Evolutionary conservation across 2,888 invertebrate genomes (phyloP), one percentile per base, ranked within the genome.

Genomic region (Catocala nupta): DNA sequence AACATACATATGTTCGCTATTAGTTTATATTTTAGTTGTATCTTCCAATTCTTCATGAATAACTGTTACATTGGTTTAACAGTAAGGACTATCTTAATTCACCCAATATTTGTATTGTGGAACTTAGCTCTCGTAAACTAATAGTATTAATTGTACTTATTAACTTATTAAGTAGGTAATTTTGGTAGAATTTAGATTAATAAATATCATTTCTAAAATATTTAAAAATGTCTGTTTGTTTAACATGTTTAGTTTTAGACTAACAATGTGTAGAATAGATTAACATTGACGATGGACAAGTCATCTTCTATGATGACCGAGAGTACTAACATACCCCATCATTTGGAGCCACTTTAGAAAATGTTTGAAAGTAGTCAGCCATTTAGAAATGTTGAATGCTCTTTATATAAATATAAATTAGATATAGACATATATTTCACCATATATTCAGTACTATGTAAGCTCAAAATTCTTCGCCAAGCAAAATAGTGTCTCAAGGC

Each of bases 401-500:
- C 78, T 83, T 74, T 86, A 83, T 81, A 82, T 84, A 80, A 85
- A 81, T 81, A 82, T 83, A 82, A 82, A 85, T 76, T 85, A 84
- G 85, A 82, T 80, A 81, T 75, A 85, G 78, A 73, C 44, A 73
- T 81, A 84, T 83, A 80, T 80, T 73, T 81, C 83, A 85, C 74
- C 77, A 75, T 82, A 84, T 84, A 83, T 81, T 77, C 83, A 81
- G 80, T 81, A 84, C 77, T 84, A 75, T 85, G 82, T 85, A 86
- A 84, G 78, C 73, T 81, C 75, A 75, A 89, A 88, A 86, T 80
- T 78, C 78, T 79, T 90, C 92, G 94, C 93, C 94, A 94, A 94
- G 91, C 94, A 94, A 93, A 94, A 94, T 93, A 94, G 94, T 93
- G 94, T 94, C 93, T 93, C 93, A 85, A 77, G 90, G 91, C 92